Conservation (phyloP, 1,140 invertebrate species). For the Tetramorium alpestre region DNA sequence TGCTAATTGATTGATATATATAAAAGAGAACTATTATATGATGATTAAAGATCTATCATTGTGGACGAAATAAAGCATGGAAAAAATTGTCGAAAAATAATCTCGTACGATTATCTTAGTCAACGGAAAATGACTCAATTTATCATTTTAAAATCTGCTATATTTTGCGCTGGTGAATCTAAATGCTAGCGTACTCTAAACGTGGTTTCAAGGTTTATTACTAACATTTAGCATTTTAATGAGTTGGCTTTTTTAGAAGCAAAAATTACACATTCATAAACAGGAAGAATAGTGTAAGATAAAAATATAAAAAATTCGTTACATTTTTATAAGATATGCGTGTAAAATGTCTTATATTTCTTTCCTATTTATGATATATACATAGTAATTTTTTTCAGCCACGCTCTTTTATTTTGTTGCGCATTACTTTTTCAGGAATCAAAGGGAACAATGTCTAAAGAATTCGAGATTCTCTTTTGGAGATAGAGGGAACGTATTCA, state of each 20-base stretch:
- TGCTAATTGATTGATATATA: background rate
- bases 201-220: background rate
- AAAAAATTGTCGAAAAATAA: conserved; percentile 8
- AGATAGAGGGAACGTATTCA: background rate
- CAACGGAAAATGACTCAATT: background rate
- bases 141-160: conserved; percentile 28
- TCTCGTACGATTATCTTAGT: background rate
- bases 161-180: background rate
- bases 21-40: background rate
- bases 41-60: background rate
- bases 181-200: background rate
- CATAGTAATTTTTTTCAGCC: background rate
- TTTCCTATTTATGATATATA: background rate
- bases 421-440: background rate
- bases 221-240: conserved; percentile 53
- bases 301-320: conserved; percentile 2
- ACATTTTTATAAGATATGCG: background rate
- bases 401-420: background rate
- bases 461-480: background rate
- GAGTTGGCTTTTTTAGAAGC: background rate
- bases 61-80: background rate
- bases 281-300: background rate
- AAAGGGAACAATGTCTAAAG: background rate
- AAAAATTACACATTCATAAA: conserved; percentile 1
- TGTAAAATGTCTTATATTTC: background rate